Conservation (phyloP, 2,113 vertebrate species). For the Andinoacara biseriatus region DNA sequence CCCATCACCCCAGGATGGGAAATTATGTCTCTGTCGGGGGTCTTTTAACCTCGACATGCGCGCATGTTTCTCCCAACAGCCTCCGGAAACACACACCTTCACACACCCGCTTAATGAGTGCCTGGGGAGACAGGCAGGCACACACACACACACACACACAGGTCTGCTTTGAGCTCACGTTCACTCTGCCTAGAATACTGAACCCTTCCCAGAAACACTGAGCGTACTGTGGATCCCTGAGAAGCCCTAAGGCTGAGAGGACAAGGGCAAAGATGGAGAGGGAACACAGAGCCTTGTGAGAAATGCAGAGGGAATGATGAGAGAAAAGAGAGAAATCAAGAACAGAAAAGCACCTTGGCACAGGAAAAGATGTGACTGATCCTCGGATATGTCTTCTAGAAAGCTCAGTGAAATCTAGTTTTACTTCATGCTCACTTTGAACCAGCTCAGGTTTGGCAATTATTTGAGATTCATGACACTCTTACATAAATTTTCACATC, state of each 20-base stretch:
- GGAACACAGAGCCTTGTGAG: constrained; percentile 5
- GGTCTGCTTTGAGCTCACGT: constrained; percentile 58
- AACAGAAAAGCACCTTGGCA: constrained; percentile 22
- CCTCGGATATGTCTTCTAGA: not conserved
- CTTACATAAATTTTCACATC: not conserved
- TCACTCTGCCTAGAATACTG: constrained; percentile 54
- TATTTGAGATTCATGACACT: not conserved
- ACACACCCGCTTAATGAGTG: constrained; percentile 72
- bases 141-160: constrained; percentile 53
- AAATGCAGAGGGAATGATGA: constrained; percentile 18
- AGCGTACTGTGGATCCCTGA: constrained; percentile 37
- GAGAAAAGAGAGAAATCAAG: constrained; percentile 20
- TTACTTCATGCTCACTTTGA: constrained; percentile 1
- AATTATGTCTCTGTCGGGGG: constrained; percentile 68
- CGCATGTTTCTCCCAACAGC: constrained; percentile 46
- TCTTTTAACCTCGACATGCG: constrained; percentile 64
- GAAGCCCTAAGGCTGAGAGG: constrained; percentile 50
- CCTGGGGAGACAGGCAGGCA: constrained; percentile 63
- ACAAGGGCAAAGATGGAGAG: constrained; percentile 54
- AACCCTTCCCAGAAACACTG: constrained; percentile 49
- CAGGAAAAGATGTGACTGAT: not conserved
- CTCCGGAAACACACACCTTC: constrained; percentile 64
- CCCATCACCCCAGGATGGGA: constrained; percentile 53
- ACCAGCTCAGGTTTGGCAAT: not conserved
- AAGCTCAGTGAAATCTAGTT: constrained; percentile 4